Evolutionary conservation across 2,888 invertebrate species (phyloP).

Genomic region (Rotaria sp.): DNA sequence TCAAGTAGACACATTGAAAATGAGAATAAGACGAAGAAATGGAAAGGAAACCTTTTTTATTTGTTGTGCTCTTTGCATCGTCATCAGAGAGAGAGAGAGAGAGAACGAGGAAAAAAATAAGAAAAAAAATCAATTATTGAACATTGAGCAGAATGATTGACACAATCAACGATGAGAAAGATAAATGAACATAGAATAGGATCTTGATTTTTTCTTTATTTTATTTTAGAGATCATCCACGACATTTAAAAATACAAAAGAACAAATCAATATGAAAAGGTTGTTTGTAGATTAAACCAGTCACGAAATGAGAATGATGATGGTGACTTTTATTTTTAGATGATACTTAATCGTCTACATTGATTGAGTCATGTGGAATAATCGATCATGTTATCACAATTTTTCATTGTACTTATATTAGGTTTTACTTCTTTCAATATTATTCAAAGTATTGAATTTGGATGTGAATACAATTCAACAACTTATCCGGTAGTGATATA

Average conservation of each 20-base stretch:
- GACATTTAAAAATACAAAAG: background rate
- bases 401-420: background rate
- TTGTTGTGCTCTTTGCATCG: background rate
- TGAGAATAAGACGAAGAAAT: background rate
- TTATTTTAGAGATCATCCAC: conserved; percentile 3
- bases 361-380: background rate
- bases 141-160: background rate
- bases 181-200: background rate
- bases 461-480: background rate
- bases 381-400: background rate
- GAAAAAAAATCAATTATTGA: background rate
- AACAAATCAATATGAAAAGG: background rate
- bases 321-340: background rate
- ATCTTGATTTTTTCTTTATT: background rate
- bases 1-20: background rate
- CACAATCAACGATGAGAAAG: background rate
- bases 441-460: background rate
- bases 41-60: conserved; percentile 7
- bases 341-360: background rate
- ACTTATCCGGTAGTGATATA: background rate
- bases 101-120: too few species aligned
- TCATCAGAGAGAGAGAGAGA: background rate
- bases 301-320: background rate
- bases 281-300: background rate
- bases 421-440: background rate